Percentiles rank a stretch among this genome's conserved stretches.
These are phyloP conservation scores for Pelusios castaneus DNA, from an alignment of 2,113 vertebrate genomes.

Conservation along the genomic window DNA sequence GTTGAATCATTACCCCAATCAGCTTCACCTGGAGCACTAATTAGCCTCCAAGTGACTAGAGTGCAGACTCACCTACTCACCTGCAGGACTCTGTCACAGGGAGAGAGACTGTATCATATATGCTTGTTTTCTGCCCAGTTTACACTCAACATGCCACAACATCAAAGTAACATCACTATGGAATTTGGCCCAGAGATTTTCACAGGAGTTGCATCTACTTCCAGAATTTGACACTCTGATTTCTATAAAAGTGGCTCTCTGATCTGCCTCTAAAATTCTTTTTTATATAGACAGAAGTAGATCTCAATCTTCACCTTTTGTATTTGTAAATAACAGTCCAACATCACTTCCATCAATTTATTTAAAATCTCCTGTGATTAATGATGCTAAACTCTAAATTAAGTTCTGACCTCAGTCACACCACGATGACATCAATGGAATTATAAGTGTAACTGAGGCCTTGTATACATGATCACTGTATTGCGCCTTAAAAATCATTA, in stretches of 20 bases:
- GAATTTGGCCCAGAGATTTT: background rate
- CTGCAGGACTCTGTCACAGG: too few relatives aligned
- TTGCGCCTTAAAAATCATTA: too few relatives aligned
- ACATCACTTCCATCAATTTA: background rate
- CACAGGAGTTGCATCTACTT: background rate
- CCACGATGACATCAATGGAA: background rate
- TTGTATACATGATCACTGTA: too few relatives aligned
- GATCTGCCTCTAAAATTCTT: background rate
- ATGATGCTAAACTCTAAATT: background rate
- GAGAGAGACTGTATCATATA: background rate
- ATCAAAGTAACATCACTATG: background rate
- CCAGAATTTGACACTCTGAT: background rate
- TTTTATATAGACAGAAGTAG: background rate
- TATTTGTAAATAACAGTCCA: background rate
- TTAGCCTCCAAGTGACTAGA: background rate
- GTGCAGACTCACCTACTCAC: background rate
- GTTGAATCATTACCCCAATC: too few relatives aligned
- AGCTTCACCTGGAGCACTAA: background rate
- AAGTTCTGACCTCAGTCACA: slow-evolving; percentile 8
- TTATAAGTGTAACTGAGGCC: background rate
- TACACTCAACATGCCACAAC: background rate
- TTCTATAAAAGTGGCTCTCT: background rate
- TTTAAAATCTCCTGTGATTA: background rate
- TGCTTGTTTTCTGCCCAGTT: background rate
- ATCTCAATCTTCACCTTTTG: background rate